Evolutionary conservation across 2,113 vertebrate species (phyloP).

Genomic region (Chionomys nivalis): DNA sequence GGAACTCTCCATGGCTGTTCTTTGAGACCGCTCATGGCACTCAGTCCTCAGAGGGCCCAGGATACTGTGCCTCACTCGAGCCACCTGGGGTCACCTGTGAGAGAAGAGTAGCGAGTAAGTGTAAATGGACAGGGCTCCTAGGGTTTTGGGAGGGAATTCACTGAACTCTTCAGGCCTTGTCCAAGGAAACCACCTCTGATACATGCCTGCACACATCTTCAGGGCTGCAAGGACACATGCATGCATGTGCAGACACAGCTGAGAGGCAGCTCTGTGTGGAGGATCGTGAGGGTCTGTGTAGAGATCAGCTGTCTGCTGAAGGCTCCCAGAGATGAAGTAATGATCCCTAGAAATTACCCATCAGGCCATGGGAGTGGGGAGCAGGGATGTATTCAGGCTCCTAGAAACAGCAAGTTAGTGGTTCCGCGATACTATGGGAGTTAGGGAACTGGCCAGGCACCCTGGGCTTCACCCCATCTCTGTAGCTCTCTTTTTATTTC

Average conservation of each 20-base stretch:
- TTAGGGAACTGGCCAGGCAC: background rate
- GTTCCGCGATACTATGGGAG: no score
- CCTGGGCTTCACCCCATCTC: background rate
- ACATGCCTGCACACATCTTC: no score
- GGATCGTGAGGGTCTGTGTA: background rate
- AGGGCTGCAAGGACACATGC: background rate
- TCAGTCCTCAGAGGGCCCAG: background rate
- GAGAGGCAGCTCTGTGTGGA: background rate
- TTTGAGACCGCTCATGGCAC: background rate
- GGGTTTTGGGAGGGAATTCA: background rate
- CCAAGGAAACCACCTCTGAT: background rate
- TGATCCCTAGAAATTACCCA: background rate
- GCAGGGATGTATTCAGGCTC: background rate
- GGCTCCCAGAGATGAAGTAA: background rate
- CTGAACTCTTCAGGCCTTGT: background rate
- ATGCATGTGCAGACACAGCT: background rate
- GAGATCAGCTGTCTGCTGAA: background rate
- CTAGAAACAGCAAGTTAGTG: background rate
- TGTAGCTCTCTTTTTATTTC: background rate
- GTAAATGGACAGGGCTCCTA: background rate
- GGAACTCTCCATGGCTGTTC: background rate
- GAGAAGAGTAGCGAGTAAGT: background rate
- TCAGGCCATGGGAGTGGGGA: no score
- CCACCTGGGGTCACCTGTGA: background rate
- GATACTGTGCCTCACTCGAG: background rate